phyloP scores from a whole-genome alignment of 2,113 vertebrate genomes.

The human (Homo sapiens) region DNA sequence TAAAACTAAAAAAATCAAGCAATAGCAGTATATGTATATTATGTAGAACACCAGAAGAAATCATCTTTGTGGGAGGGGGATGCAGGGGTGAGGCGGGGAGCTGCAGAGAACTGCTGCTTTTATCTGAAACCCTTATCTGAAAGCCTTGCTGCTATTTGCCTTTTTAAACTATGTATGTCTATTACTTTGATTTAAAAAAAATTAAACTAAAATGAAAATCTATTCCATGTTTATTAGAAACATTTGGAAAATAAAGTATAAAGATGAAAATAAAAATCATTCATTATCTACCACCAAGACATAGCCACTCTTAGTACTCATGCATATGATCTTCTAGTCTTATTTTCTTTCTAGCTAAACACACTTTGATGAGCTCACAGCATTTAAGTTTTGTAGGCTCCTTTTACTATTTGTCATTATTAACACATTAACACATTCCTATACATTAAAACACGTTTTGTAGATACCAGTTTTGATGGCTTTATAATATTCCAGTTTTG shows the following conservation, averaged over 20 bases:
- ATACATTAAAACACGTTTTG: neutral
- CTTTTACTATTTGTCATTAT: neutral
- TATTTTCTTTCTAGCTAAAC: neutral
- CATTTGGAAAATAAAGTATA: neutral
- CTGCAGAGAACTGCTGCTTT: neutral
- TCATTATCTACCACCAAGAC: neutral
- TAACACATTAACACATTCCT: neutral
- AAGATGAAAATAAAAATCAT: neutral
- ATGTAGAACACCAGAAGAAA: neutral
- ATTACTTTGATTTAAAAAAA: neutral
- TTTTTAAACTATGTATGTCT: neutral
- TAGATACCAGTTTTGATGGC: neutral
- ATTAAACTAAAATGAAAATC: neutral
- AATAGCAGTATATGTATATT: neutral
- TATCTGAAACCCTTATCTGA: neutral
- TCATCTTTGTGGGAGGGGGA: neutral
- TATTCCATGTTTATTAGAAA: neutral
- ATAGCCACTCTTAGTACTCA: neutral
- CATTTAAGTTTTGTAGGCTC: neutral
- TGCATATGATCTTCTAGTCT: neutral
- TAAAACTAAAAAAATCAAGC: neutral
- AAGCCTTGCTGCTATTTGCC: neutral
- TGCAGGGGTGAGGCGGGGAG: neutral
- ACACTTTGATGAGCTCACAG: neutral
- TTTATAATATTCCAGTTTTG: neutral